Evolutionary conservation across 1,140 invertebrate species (phyloP), one percentile per base, ranked within the genome.

Genomic region (Pseudomyrmex concolor): DNA sequence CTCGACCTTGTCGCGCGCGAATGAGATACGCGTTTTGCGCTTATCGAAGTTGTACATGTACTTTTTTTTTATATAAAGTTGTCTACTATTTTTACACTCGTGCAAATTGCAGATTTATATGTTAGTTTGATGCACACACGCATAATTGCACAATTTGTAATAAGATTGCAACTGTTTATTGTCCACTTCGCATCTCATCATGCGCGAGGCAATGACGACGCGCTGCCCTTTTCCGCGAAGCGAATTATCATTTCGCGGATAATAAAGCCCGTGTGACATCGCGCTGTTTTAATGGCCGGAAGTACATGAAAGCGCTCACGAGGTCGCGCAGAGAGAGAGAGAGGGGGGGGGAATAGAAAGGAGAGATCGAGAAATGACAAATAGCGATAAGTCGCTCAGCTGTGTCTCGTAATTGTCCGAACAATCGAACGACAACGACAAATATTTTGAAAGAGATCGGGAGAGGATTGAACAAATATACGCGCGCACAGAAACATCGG

Each of bases 161-260:
- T n/a, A 19, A 67, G 12, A 68, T 68, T 2, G 67, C 45, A 54
- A 1, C 59, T 25, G 7, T 25, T 25, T 1, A 45, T 59, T 67
- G 25, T 48, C n/a, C 17, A 25, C 15, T 45, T 60, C 13, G 55
- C 8, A 17, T 63, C 43, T 76, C 72, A 64, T 76, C 72, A 64
- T 71, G 34, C 71, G 45, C 57, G 71, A 13, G 51, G 15, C 50
- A 62, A 48, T 51, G 55, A 78, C 55, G 34, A 48, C 17, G 54
- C 64, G 64, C 86, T 90, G 87, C 89, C 87, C 89, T 89, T 90
- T 90, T 89, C 85, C 66, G 34, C 34, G 83, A 60, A 85, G 66
- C 84, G 89, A 90, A 89, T 89, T 82, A 80, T 85, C 87, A 90
- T 90, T 85, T 87, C 87, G 85, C 87, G 83, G 74, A 60, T 87